phyloP scores from a whole-genome alignment of 2,113 vertebrate genomes.

The Oryzias celebensis region DNA sequence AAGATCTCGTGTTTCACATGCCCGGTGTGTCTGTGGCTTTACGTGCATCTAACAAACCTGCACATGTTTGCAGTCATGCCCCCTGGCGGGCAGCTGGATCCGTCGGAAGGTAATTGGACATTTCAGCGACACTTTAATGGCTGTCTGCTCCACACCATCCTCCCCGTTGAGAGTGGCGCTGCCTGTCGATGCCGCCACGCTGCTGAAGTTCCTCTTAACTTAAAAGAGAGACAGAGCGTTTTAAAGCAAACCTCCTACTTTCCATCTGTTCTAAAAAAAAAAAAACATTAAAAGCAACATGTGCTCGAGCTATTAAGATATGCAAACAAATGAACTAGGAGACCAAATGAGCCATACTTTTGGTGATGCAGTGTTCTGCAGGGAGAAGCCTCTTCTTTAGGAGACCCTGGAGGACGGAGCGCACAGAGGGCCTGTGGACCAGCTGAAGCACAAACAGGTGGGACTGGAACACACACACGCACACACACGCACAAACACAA shows the following conservation, averaged over 20 bases:
- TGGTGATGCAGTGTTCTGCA: constrained; percentile 98
- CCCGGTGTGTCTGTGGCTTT: background rate
- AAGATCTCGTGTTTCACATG: background rate
- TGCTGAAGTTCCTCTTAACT: constrained; percentile 94
- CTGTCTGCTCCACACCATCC: constrained; percentile 97
- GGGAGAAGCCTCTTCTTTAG: constrained; percentile 98
- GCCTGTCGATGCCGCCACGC: constrained; percentile 92
- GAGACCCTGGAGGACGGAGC: constrained; percentile 96
- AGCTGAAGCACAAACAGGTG: constrained; percentile 99
- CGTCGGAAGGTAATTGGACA: constrained; percentile 98
- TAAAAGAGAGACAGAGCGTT: constrained; percentile 6
- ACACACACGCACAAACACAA: constrained; percentile 20
- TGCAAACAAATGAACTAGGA: constrained; percentile 16
- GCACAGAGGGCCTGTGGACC: constrained; percentile 96
- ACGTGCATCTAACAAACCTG: constrained; percentile 76
- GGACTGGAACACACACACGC: constrained; percentile 79
- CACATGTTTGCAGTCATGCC: constrained; percentile 98
- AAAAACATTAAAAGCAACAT: constrained; percentile 23
- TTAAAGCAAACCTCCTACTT: constrained; percentile 4
- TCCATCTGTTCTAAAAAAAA: constrained; percentile 5
- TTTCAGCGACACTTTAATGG: constrained; percentile 98
- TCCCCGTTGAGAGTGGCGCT: constrained; percentile 94
- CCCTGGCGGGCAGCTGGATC: constrained; percentile 95
- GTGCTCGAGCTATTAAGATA: constrained; percentile 37
- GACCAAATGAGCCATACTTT: constrained; percentile 82